phyloP scores from a whole-genome alignment of 2,797 vertebrate species.

The Lophius americanus region DNA sequence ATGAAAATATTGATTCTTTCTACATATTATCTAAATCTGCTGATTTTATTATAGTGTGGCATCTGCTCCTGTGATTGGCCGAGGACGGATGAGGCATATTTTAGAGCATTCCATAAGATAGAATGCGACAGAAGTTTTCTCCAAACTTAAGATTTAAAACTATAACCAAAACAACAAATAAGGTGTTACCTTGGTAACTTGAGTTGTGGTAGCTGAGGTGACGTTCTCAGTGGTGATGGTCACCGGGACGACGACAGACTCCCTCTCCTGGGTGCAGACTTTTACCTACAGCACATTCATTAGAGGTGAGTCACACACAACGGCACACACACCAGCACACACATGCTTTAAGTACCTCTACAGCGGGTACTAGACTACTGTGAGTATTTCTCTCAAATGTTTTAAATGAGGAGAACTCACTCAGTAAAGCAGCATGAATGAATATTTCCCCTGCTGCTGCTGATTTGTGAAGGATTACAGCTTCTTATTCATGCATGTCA shows the following conservation, averaged over 20 bases:
- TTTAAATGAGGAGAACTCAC: too few relatives aligned
- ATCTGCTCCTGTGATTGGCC: neutral
- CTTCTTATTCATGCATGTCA: too few relatives aligned
- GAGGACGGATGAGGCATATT: neutral
- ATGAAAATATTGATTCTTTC: neutral
- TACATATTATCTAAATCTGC: neutral
- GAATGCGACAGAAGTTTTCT: neutral
- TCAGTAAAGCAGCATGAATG: too few relatives aligned
- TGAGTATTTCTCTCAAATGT: too few relatives aligned
- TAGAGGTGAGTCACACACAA: constrained; percentile 13
- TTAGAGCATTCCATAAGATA: neutral
- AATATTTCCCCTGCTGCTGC: too few relatives aligned
- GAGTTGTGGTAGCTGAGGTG: constrained; percentile 96
- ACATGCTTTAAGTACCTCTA: neutral
- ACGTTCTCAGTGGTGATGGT: constrained; percentile 89
- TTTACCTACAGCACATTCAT: constrained; percentile 70
- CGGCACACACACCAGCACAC: neutral
- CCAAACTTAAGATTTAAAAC: neutral
- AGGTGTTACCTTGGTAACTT: constrained; percentile 93
- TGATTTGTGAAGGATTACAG: too few relatives aligned
- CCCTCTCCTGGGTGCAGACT: constrained; percentile 62
- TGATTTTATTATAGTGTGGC: neutral
- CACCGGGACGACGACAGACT: constrained; percentile 74
- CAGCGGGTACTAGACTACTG: too few relatives aligned
- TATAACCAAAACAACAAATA: constrained; percentile 44